Evolutionary conservation across 2,113 vertebrate species (phyloP).

Genomic region (Corythornis madagascariensis): DNA sequence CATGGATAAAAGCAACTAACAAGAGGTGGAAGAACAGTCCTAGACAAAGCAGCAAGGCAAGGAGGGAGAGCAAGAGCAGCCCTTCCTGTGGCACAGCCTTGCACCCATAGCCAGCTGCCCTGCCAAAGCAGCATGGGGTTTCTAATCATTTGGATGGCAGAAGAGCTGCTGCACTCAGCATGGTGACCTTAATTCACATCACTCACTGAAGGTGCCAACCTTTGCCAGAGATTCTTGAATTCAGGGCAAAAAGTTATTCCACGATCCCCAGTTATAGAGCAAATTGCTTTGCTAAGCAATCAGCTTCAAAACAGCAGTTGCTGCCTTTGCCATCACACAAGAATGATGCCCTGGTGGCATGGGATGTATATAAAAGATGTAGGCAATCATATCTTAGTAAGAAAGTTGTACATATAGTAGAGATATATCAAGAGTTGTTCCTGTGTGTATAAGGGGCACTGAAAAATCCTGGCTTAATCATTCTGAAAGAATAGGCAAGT

Average conservation of each 20-base stretch:
- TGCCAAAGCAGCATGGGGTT: background rate
- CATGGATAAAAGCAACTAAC: background rate
- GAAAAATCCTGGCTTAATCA: background rate
- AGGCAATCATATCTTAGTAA: background rate
- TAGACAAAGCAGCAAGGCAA: background rate
- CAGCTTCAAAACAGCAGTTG: background rate
- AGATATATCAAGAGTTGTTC: background rate
- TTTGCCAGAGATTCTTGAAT: background rate
- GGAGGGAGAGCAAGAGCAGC: background rate
- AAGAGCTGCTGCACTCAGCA: background rate
- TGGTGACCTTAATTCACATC: background rate
- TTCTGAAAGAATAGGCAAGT: background rate
- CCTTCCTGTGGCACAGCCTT: background rate
- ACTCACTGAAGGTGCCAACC: background rate
- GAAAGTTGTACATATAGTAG: background rate
- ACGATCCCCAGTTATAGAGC: background rate
- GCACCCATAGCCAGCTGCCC: too few relatives aligned
- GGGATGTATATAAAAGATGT: background rate
- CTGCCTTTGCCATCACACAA: background rate
- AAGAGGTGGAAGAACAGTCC: background rate
- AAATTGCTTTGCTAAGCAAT: background rate
- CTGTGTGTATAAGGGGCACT: background rate
- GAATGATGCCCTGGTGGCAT: background rate
- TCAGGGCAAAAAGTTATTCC: background rate
- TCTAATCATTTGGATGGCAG: background rate